These are phyloP conservation scores for Pantala flavescens DNA, from an alignment of 1,140 invertebrate species.

Conservation along the genomic window DNA sequence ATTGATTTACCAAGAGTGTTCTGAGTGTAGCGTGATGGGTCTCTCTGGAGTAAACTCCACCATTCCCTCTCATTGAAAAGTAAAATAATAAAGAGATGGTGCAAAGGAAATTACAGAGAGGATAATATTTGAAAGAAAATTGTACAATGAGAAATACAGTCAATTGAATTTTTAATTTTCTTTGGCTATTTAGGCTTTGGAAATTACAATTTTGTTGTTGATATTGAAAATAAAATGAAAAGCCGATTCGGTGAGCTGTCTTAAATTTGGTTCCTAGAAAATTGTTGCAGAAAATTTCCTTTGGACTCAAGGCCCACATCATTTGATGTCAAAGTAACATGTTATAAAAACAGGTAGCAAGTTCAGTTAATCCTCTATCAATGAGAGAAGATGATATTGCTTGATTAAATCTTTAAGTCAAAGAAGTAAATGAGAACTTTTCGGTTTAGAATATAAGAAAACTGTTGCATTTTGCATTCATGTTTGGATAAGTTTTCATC, in stretches of 20 bases:
- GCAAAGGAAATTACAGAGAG: neutral
- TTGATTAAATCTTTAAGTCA: no score
- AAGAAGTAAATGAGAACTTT: neutral
- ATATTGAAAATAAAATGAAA: neutral
- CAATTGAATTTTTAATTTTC: no score
- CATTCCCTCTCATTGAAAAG: constrained; percentile 15
- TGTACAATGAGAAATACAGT: no score
- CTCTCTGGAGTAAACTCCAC: constrained; percentile 30
- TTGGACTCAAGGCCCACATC: constrained; percentile 7
- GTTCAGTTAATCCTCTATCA: neutral
- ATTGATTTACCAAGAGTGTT: constrained; percentile 15
- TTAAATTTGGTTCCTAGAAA: neutral
- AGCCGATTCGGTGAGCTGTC: neutral
- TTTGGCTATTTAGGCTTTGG: neutral
- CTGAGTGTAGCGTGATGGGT: constrained; percentile 8
- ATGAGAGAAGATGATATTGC: neutral
- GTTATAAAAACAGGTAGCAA: neutral
- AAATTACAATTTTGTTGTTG: neutral
- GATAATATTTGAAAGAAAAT: neutral
- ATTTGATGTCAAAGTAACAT: neutral
- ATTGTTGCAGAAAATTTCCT: neutral
- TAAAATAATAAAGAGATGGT: neutral
- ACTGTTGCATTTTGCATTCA: constrained; percentile 2
- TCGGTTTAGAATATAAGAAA: neutral
- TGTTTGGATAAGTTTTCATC: neutral